Base-by-base conservation (phyloP, 2,797 vertebrate species). In the Rachycentron canadum region DNA sequence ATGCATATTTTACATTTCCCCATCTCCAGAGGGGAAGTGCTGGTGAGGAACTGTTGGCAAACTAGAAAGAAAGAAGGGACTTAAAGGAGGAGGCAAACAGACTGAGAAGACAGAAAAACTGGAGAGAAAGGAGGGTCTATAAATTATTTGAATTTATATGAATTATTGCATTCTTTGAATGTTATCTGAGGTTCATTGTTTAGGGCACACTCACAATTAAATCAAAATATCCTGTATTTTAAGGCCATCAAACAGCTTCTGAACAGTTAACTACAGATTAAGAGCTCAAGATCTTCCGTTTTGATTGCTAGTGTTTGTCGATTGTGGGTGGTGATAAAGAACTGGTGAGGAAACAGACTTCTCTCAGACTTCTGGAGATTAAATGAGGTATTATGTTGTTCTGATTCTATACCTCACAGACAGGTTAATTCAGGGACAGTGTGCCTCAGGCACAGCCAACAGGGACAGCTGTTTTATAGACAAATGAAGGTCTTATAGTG, bases 331-430 rank as follows among this genome's bases (percentile, higher is more conserved):
- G 49, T 78, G 65, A 64, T 53, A 70, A 58, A 74, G 50, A 72
- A 69, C 56, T 30, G 67, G 49, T 53, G 49, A 55, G 57, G 67
- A 83, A 77, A 79, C 67, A 73, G 34, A 56, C 50, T 76, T 65
- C 14, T 58, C 32, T 13, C 6, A 50, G 53, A 13, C 66, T 23
- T 55, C 7, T 50, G 11, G 30, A 81, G 69, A 43, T 64, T 53
- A 78, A 86, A 83, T 75, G 21, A 79, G 82, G 36, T 28, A 43
- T 25, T 74, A 45, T 74, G 69, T 64, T 69, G 61, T 75, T 78
- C 40, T 69, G 78, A 78, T 80, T 73, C 53, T 36, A 47, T 63
- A 60, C 62, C 52, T 63, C 64, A 69, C 76, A 83, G 68, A 56
- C 40, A 69, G 67, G 72, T 69, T 63, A 47, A 70, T 76, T 70